Evolutionary conservation across 2,797 vertebrate species (phyloP), one percentile per base, ranked within the genome.

Genomic region (Eutrigla gurnardus): DNA sequence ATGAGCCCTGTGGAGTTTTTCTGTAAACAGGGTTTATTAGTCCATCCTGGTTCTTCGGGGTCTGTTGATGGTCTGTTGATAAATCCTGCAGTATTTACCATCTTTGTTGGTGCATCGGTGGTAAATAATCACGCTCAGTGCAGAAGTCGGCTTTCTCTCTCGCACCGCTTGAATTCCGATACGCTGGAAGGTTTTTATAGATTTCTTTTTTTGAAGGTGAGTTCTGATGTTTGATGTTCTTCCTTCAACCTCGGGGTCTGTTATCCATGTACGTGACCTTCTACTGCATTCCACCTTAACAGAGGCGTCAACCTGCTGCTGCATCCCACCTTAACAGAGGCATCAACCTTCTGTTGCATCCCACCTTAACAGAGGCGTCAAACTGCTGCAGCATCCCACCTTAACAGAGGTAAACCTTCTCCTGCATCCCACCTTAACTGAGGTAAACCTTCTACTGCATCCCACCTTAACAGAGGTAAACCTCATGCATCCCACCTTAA

Each of bases 331-430:
- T 25, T 25, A 25, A 25, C 25, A 25, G 25, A 25, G 25, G 25
- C 25, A 25, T 25, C 25, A 25, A 82, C 72, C 63, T 72, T 75
- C 50, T 46, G 0, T 36, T 45, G 54, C n/a, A 8, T 70, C 62
- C 50, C 65, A 52, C 68, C 8, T 33, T 13, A 59, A 35, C 69
- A 65, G 53, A 65, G 63, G 46, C 73, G 82, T 77, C 72, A 66
- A 25, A 1, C 25, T 25, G 1, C 25, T 25, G 25, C 25, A 1
- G 25, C 25, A 25, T 25, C 25, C 25, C 25, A 25, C 25, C 25
- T 25, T 25, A 25, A 25, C 25, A 25, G 25, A 25, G 25, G 25
- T 2, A 25, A 25, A 82, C 72, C 63, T 72, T 75, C 50, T 46
- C 0, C 40, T 45, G 54, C n/a, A 8, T 70, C 58, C 50, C 65